Evolutionary conservation across 2,113 vertebrate genomes (phyloP).

Genomic region (Myiagra hebetior): DNA sequence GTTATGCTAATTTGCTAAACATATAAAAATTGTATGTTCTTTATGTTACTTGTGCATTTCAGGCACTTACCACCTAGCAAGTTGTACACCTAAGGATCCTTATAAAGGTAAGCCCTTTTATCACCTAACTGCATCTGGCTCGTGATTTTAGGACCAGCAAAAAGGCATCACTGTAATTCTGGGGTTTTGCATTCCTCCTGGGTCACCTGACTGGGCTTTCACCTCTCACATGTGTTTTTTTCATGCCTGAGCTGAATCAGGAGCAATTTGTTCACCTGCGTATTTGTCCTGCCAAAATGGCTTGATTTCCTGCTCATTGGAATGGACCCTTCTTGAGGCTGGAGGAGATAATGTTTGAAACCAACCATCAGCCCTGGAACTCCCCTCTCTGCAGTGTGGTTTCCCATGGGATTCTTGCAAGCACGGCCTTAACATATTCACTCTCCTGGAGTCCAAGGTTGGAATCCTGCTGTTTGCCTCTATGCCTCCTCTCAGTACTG

Average conservation of each 20-base stretch:
- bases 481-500: background rate
- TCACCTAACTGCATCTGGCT: background rate
- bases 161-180: background rate
- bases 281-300: background rate
- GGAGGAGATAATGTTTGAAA: background rate
- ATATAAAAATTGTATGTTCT: accelerated
- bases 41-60: accelerated
- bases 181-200: background rate
- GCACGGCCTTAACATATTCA: background rate
- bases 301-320: background rate
- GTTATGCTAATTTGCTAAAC: background rate
- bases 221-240: background rate
- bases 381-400: background rate
- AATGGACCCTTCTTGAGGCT: background rate
- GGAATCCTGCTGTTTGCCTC: background rate
- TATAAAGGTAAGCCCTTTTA: background rate
- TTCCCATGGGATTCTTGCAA: background rate
- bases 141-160: background rate
- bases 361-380: background rate
- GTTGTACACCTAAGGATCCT: background rate
- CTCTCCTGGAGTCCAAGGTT: background rate
- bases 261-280: background rate
- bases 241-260: background rate
- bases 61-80: accelerated
- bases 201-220: background rate